phyloP scores from a whole-genome alignment of 2,888 invertebrate species.

The Caenorhabditis sp. region DNA sequence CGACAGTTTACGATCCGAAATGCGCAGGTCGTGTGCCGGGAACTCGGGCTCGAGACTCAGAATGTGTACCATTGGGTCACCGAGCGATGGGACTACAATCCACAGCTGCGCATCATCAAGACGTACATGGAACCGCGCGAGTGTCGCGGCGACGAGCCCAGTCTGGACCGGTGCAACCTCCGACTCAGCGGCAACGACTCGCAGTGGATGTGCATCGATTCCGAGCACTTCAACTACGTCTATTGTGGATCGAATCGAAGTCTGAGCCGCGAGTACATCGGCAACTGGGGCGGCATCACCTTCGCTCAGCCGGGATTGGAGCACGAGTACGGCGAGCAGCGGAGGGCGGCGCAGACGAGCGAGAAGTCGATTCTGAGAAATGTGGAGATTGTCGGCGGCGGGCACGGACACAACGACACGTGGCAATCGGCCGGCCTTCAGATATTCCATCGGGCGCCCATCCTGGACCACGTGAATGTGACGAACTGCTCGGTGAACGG shows the following conservation, averaged over 20 bases:
- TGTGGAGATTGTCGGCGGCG: slow-evolving; percentile 90
- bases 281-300: slow-evolving; percentile 96
- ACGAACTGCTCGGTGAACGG: slow-evolving; percentile 87
- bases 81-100: slow-evolving; percentile 89
- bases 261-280: slow-evolving; percentile 81
- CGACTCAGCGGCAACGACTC: slow-evolving; percentile 71
- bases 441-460: slow-evolving; percentile 90
- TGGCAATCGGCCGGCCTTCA: slow-evolving; percentile 87
- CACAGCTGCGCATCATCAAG: slow-evolving; percentile 90
- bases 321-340: slow-evolving; percentile 48
- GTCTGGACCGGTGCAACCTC: slow-evolving; percentile 74
- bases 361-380: slow-evolving; percentile 86
- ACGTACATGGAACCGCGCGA: slow-evolving; percentile 95
- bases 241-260: slow-evolving; percentile 85
- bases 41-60: slow-evolving; percentile 90
- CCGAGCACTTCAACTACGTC: slow-evolving; percentile 90
- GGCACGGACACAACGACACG: slow-evolving; percentile 94
- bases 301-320: slow-evolving; percentile 80
- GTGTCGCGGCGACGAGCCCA: slow-evolving; percentile 84
- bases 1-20: slow-evolving; percentile 94
- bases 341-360: slow-evolving; percentile 3
- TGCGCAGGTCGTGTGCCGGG: slow-evolving; percentile 90
- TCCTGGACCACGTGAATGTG: slow-evolving; percentile 87
- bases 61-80: slow-evolving; percentile 92
- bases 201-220: slow-evolving; percentile 86